Conservation (phyloP, 2,888 invertebrate species). For the Metalampra italica region DNA sequence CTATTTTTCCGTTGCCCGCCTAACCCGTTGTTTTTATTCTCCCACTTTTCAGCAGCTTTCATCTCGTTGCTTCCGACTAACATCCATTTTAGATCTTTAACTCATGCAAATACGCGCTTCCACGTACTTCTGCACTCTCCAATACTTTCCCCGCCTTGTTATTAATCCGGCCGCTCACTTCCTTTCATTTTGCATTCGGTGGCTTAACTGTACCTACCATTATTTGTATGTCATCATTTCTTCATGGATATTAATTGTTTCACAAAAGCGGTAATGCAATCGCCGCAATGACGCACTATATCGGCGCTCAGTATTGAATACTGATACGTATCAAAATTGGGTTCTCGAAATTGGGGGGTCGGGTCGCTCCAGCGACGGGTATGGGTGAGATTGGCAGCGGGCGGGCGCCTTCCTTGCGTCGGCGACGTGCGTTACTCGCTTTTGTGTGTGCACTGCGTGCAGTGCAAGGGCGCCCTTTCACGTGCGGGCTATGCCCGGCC, state of each 20-base stretch:
- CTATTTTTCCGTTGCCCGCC: constrained; percentile 72
- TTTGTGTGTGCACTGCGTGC: constrained; percentile 78
- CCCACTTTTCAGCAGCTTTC: constrained; percentile 60
- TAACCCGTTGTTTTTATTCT: constrained; percentile 60
- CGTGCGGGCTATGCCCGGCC: constrained; percentile 71
- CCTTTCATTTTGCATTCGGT: constrained; percentile 50
- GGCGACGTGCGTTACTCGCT: constrained; percentile 78
- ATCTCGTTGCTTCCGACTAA: constrained; percentile 74
- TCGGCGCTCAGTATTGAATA: constrained; percentile 38
- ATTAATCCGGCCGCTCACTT: constrained; percentile 47
- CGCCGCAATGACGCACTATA: constrained; percentile 65
- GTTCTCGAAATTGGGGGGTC: constrained; percentile 40
- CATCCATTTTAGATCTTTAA: constrained; percentile 50
- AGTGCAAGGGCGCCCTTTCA: constrained; percentile 71
- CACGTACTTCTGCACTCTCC: constrained; percentile 65
- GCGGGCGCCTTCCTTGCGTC: constrained; percentile 53
- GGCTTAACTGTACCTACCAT: constrained; percentile 56
- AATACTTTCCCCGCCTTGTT: constrained; percentile 45
- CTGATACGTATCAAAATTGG: constrained; percentile 51
- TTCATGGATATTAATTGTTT: constrained; percentile 74
- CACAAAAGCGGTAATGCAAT: constrained; percentile 79
- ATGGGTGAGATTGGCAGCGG: constrained; percentile 27
- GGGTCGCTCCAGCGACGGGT: constrained; percentile 6
- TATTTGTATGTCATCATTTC: constrained; percentile 58
- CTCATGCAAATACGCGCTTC: constrained; percentile 60